Percentiles rank a stretch among this genome's conserved stretches.
These are phyloP conservation scores for Diachasma alloeum DNA, from an alignment of 1,140 invertebrate genomes.

Conservation along the genomic window DNA sequence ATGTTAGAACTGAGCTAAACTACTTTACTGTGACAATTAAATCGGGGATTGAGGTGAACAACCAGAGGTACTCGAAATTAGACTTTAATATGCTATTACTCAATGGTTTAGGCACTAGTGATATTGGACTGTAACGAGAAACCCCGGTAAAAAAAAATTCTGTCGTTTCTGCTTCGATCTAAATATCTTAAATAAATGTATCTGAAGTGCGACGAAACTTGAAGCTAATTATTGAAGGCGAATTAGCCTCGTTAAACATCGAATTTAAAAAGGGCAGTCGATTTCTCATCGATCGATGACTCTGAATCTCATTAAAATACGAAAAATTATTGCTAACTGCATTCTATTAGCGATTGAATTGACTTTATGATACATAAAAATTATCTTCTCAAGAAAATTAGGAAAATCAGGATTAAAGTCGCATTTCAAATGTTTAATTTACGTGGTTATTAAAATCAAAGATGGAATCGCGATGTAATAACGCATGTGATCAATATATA, in stretches of 20 bases:
- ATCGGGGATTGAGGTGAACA: neutral
- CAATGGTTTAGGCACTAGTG: neutral
- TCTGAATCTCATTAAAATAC: neutral
- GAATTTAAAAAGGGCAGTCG: constrained; percentile 13
- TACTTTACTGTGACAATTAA: too few species aligned
- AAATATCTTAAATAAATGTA: constrained; percentile 1
- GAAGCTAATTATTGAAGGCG: neutral
- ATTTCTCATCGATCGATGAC: neutral
- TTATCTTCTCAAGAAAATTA: neutral
- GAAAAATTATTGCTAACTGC: too few species aligned
- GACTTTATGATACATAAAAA: neutral
- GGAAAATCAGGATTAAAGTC: neutral
- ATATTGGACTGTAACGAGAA: constrained; percentile 12
- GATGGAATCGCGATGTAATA: neutral
- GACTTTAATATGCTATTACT: neutral
- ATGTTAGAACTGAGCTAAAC: neutral
- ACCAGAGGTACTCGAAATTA: neutral
- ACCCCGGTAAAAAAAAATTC: constrained; percentile 8
- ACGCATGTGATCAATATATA: neutral
- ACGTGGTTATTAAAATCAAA: neutral
- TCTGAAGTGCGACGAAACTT: neutral
- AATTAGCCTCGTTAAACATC: neutral
- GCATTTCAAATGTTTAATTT: neutral
- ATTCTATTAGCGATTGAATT: neutral
- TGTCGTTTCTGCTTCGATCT: constrained; percentile 5